Percentiles rank a stretch among this genome's conserved stretches.
Evolutionary conservation across 2,888 invertebrate species (phyloP).

Genomic region (Chymomyza caudatula): DNA sequence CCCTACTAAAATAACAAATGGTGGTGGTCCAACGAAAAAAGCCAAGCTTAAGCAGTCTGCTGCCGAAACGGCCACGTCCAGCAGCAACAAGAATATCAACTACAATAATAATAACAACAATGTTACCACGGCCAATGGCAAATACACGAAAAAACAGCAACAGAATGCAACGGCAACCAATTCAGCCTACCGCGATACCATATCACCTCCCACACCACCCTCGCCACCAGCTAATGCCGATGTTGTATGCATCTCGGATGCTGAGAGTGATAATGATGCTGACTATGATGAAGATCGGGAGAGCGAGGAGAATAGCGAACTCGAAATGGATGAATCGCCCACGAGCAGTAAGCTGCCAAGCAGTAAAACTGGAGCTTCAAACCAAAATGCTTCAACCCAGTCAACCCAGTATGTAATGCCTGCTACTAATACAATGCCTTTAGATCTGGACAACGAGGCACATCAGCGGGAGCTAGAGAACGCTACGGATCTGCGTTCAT

Average conservation of each 20-base stretch:
- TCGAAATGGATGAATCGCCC: constrained; percentile 31
- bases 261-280: constrained; percentile 43
- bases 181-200: constrained; percentile 46
- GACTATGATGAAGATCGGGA: constrained; percentile 51
- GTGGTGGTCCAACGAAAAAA: constrained; percentile 39
- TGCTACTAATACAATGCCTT: constrained; percentile 44
- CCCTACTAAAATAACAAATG: constrained; percentile 31
- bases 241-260: constrained; percentile 59
- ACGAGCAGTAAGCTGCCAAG: constrained; percentile 23
- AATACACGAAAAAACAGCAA: constrained; percentile 23
- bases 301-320: constrained; percentile 63
- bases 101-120: constrained; percentile 44
- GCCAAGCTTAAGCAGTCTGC: constrained; percentile 38
- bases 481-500: constrained; percentile 57
- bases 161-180: neutral
- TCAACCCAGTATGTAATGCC: constrained; percentile 31
- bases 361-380: constrained; percentile 8
- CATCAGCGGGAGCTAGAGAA: constrained; percentile 57
- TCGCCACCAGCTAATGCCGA: constrained; percentile 40
- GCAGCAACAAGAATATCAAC: constrained; percentile 44
- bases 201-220: constrained; percentile 39
- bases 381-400: neutral
- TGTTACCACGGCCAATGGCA: constrained; percentile 32
- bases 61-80: constrained; percentile 19
- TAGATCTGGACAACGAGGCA: constrained; percentile 53